Conservation (phyloP, 2,113 vertebrate genomes). For the Chaetodon auriga region DNA sequence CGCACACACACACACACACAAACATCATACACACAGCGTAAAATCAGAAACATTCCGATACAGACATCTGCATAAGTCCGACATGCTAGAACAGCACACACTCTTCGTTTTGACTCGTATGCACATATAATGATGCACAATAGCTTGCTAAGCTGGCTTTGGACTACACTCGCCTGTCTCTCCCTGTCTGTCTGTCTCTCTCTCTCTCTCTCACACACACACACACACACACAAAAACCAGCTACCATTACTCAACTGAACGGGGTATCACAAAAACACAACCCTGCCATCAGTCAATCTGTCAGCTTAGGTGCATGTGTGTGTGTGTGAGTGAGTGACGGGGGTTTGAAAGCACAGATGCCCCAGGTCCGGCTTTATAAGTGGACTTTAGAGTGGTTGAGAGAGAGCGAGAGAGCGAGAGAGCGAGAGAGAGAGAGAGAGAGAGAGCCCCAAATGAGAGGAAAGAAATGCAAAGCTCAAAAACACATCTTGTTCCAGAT, state of each 20-base stretch:
- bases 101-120: slow-evolving; percentile 22
- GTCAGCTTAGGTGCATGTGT: slow-evolving; percentile 21
- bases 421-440: not conserved
- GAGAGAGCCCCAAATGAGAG: slow-evolving; percentile 33
- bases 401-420: not conserved
- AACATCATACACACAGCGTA: not conserved
- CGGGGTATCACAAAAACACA: slow-evolving; percentile 49
- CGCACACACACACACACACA: not conserved
- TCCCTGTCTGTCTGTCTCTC: no score
- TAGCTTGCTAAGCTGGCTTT: slow-evolving; percentile 58
- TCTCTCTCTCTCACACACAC: slow-evolving; percentile 13
- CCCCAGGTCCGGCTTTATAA: slow-evolving; percentile 60
- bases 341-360: slow-evolving; percentile 59
- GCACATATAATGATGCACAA: slow-evolving; percentile 55
- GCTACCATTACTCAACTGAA: slow-evolving; percentile 54
- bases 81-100: slow-evolving; percentile 13
- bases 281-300: slow-evolving; percentile 61
- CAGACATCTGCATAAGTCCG: slow-evolving; percentile 46
- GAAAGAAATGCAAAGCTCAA: slow-evolving; percentile 51
- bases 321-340: not conserved
- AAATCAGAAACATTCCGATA: slow-evolving; percentile 49
- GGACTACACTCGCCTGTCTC: slow-evolving; percentile 26
- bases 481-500: slow-evolving; percentile 62
- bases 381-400: slow-evolving; percentile 54
- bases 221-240: slow-evolving; percentile 24